These are phyloP conservation scores for Troides helena DNA, from an alignment of 2,888 invertebrate species.

Conservation along the genomic window DNA sequence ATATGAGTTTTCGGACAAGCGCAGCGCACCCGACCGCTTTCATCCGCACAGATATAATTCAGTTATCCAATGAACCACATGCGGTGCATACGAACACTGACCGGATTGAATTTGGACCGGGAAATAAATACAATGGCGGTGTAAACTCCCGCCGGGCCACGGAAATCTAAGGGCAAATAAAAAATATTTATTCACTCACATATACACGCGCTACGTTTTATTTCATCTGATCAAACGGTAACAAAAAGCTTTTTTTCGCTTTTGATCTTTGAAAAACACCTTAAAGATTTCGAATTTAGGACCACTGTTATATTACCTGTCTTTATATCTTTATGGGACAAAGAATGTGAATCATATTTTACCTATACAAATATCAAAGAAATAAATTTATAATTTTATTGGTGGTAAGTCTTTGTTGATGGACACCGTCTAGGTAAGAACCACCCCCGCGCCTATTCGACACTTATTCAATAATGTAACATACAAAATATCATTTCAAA, in stretches of 20 bases:
- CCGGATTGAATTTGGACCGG: conserved; percentile 57
- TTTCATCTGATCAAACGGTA: conserved; percentile 33
- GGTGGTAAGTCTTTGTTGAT: neutral
- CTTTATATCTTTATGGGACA: neutral
- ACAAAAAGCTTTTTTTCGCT: conserved; percentile 34
- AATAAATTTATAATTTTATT: neutral
- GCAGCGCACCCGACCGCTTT: conserved; percentile 48
- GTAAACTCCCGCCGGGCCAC: conserved; percentile 66
- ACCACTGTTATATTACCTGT: neutral
- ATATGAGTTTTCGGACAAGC: conserved; percentile 41
- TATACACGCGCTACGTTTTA: conserved; percentile 35
- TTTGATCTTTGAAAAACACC: conserved; percentile 9
- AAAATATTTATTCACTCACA: conserved; percentile 45
- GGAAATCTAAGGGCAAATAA: conserved; percentile 57
- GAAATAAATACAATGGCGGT: conserved; percentile 56
- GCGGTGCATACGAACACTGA: conserved; percentile 54
- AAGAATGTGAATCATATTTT: neutral
- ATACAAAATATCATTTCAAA: no score
- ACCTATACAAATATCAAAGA: neutral
- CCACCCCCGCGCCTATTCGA: no score
- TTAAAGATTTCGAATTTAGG: conserved; percentile 1
- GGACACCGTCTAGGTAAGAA: no score
- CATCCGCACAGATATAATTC: conserved; percentile 65
- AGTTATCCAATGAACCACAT: conserved; percentile 70
- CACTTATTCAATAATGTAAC: no score